Evolutionary conservation across 2,888 invertebrate species (phyloP).

Genomic region (Gari tellinella): DNA sequence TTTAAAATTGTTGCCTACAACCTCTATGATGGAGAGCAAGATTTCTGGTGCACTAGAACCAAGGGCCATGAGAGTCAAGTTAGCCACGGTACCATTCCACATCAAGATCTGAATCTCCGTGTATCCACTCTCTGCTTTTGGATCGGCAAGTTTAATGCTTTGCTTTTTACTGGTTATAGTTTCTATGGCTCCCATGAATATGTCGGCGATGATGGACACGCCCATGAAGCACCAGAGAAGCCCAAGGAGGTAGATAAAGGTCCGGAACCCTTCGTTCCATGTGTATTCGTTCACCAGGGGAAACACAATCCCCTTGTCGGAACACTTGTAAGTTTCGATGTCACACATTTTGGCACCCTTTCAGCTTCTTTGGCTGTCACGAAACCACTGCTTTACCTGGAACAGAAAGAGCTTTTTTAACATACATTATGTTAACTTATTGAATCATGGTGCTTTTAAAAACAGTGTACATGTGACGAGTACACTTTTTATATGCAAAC

Average conservation of each 20-base stretch:
- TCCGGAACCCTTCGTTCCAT: conserved; percentile 84
- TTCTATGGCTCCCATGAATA: conserved; percentile 87
- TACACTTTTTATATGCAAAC: too few relatives aligned
- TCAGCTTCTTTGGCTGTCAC: background rate
- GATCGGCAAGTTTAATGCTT: conserved; percentile 81
- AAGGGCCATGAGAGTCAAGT: conserved; percentile 87
- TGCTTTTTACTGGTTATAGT: conserved; percentile 86
- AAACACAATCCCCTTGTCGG: conserved; percentile 83
- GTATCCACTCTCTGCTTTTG: conserved; percentile 67
- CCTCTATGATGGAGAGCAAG: conserved; percentile 86
- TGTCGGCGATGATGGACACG: conserved; percentile 87
- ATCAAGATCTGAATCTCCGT: conserved; percentile 85
- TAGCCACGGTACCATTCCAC: conserved; percentile 87
- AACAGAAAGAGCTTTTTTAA: too few relatives aligned
- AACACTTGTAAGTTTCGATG: conserved; percentile 71
- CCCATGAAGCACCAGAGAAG: conserved; percentile 87
- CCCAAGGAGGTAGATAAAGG: conserved; percentile 85
- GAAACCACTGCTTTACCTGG: too few relatives aligned
- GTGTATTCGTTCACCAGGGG: conserved; percentile 85
- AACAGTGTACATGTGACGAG: too few relatives aligned
- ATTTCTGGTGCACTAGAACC: conserved; percentile 87
- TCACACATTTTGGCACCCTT: conserved; percentile 57
- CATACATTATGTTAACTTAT: too few relatives aligned
- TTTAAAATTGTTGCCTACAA: conserved; percentile 83
- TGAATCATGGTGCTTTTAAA: too few relatives aligned